Percentiles rank a stretch among this genome's conserved stretches.
These are phyloP conservation scores for Amblyjoppa proteus DNA, from an alignment of 2,888 invertebrate genomes.

Conservation along the genomic window DNA sequence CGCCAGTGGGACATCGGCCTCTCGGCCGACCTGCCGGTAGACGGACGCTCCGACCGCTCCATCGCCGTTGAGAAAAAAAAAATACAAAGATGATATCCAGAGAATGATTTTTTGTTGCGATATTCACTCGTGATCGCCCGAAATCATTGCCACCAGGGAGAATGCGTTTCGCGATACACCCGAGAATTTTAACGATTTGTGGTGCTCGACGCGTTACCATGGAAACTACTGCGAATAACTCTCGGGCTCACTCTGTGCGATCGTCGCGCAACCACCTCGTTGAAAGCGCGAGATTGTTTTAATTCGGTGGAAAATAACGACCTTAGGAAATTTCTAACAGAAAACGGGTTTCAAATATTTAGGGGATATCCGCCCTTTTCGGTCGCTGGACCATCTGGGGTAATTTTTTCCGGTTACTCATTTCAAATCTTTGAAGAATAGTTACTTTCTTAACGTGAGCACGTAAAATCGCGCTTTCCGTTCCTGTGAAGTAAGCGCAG, in stretches of 20 bases:
- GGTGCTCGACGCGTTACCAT: slow-evolving; percentile 25
- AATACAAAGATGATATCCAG: neutral
- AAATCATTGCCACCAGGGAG: neutral
- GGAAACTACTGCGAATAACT: neutral
- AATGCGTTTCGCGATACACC: neutral
- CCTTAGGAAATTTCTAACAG: neutral
- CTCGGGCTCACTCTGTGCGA: neutral
- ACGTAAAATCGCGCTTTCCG: no score
- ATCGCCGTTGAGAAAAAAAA: slow-evolving; percentile 34
- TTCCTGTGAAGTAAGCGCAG: no score
- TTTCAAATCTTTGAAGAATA: no score
- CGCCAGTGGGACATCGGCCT: slow-evolving; percentile 76
- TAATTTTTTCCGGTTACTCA: no score
- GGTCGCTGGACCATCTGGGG: no score
- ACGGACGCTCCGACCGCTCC: slow-evolving; percentile 69
- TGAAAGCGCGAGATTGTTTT: neutral
- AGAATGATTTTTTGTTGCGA: neutral
- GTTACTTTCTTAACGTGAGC: no score
- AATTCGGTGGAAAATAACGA: neutral
- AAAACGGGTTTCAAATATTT: neutral
- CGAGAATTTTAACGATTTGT: slow-evolving; percentile 34
- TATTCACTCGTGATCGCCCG: neutral
- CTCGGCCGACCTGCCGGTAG: slow-evolving; percentile 71
- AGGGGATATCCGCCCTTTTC: neutral
- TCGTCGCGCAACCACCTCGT: neutral